phyloP scores from a whole-genome alignment of 2,113 vertebrate genomes.

The Actinemys pallida region DNA sequence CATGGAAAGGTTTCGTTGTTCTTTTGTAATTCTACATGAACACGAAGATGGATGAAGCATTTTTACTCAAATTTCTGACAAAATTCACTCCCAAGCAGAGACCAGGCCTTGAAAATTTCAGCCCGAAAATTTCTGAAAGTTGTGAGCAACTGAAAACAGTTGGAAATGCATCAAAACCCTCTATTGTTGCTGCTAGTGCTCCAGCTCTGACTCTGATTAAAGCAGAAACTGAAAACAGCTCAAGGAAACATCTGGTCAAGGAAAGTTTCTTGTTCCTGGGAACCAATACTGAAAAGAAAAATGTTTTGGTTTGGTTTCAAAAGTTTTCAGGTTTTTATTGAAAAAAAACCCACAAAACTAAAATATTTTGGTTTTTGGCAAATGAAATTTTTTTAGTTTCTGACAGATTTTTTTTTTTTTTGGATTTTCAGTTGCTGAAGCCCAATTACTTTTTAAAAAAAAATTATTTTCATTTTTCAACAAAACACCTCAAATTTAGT shows the following conservation, averaged over 20 bases:
- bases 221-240: neutral
- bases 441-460: neutral
- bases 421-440: neutral
- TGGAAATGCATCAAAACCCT: neutral
- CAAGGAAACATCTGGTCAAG: neutral
- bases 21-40: neutral
- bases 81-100: neutral
- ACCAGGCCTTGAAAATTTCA: neutral
- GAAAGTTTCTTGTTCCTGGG: neutral
- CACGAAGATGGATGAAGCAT: neutral
- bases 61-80: neutral
- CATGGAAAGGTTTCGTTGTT: neutral
- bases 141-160: neutral
- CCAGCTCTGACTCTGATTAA: neutral
- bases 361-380: neutral
- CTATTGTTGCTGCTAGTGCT: neutral
- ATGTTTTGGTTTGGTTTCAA: neutral
- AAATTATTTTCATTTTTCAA: neutral
- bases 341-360: neutral
- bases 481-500: neutral
- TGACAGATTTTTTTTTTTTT: neutral
- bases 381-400: neutral
- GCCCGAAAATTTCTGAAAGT: neutral
- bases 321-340: neutral
- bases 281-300: neutral